Evolutionary conservation across 1,140 invertebrate genomes (phyloP).

Genomic region (Trinorchestia longiramus): DNA sequence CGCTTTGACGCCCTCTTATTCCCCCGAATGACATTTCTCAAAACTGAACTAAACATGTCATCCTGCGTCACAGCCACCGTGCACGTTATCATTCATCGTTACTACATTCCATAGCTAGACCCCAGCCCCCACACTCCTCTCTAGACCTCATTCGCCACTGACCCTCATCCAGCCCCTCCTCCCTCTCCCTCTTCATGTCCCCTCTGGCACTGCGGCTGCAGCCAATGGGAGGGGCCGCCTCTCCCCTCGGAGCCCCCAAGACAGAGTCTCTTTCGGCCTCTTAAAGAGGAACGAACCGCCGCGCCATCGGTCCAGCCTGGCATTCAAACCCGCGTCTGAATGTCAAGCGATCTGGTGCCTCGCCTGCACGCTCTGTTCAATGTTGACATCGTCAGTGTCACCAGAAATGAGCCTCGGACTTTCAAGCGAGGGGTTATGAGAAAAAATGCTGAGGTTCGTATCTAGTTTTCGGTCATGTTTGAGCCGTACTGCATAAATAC

Average conservation of each 20-base stretch:
- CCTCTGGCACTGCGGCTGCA: conserved; percentile 44
- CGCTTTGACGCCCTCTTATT: not conserved
- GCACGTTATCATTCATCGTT: not conserved
- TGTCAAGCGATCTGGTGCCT: conserved; percentile 33
- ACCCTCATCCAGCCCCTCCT: not conserved
- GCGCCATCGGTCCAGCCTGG: conserved; percentile 24
- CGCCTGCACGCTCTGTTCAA: not conserved
- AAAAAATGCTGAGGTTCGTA: not conserved
- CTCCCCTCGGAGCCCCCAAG: conserved; percentile 2
- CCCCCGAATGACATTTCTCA: not conserved
- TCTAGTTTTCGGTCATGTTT: not conserved
- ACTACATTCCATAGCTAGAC: not conserved
- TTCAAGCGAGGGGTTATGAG: not conserved
- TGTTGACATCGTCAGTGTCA: not conserved
- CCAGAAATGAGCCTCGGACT: not conserved
- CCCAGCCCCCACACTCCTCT: not conserved
- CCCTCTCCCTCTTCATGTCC: not conserved
- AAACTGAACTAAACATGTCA: not conserved
- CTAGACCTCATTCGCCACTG: not conserved
- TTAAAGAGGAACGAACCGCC: conserved; percentile 49
- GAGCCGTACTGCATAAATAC: not conserved
- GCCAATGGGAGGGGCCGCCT: conserved; percentile 51
- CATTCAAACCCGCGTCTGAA: conserved; percentile 22
- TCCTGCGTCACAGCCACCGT: not conserved
- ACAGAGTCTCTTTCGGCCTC: conserved; percentile 10